Base-by-base conservation (phyloP, 2,113 vertebrate genomes). In the Catharus minimus region DNA sequence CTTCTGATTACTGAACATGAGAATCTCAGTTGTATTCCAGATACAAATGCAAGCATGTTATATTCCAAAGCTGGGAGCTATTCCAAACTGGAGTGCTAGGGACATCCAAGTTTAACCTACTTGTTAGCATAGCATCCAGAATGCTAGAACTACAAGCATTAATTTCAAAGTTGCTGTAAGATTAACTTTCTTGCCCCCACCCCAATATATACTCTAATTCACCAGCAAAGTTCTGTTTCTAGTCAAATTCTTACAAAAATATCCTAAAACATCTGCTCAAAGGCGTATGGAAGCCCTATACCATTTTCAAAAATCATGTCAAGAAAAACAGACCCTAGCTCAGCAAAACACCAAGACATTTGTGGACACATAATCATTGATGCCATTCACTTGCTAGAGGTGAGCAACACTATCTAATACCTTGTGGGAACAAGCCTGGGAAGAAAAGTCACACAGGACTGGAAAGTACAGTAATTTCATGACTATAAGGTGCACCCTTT, bases 1-100 rank as follows among this genome's bases (percentile, higher is more conserved):
- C 93, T 82, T 82, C 88, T 92, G 84, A 82, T 96, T 93, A 93
- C 80, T 50, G 84, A 96, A 96, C 90, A 96, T 86, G 94, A 73
- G 94, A 95, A 95, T 94, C 94, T 69, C 89, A 82, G 95, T 96
- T 94, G 89, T 96, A 91, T 72, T 96, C 93, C 92, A 94, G 85
- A 96, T 77, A 95, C 71, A 89, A 93, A 88, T 18, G 19, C 81
- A 96, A 96, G 88, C 82, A 96, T 67, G 88, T 93, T 96, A 87
- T 90, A 96, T 66, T 90, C 80, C 91, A 93, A 66, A 95, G 55
- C 80, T 64, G 58, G 95, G 92, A 33, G 0, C 33, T 67, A 46
- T 53, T 86, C 86, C 92, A 92, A 61, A 82, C 62, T 24, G 32
- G 41, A 89, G 18, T 41, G 56, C 81, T 79, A 27, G 39, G 78